Conservation (phyloP, 1,140 invertebrate species). For the Lepidurus packardi region DNA sequence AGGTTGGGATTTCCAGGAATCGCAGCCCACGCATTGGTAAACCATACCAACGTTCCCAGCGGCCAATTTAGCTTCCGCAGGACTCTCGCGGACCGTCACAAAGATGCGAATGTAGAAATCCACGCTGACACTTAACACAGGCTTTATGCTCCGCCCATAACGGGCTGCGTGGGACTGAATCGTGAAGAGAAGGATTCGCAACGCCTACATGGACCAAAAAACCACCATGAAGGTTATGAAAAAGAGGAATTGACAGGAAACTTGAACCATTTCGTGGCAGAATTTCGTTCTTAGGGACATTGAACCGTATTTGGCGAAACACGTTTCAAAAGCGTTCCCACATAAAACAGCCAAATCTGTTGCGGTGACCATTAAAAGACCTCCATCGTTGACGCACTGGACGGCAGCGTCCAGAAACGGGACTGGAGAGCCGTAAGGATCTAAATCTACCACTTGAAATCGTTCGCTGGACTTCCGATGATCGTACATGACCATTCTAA, state of each 20-base stretch:
- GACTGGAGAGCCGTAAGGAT: conserved; percentile 94
- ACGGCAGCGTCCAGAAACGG: conserved; percentile 90
- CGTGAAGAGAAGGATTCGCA: conserved; percentile 84
- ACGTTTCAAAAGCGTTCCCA: conserved; percentile 91
- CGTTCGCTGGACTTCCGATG: conserved; percentile 57
- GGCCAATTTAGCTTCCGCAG: conserved; percentile 74
- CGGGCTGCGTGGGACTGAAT: conserved; percentile 86
- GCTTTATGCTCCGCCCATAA: conserved; percentile 87
- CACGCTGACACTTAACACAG: conserved; percentile 82
- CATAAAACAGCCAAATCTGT: conserved; percentile 96
- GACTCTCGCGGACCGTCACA: conserved; percentile 73
- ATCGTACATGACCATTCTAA: conserved; percentile 76
- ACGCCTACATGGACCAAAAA: conserved; percentile 54
- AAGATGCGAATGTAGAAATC: conserved; percentile 98
- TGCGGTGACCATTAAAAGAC: conserved; percentile 86
- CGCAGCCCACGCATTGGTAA: conserved; percentile 84
- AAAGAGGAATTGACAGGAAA: conserved; percentile 13
- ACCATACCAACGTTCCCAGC: conserved; percentile 63
- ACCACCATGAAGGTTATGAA: not conserved
- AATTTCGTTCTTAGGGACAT: conserved; percentile 76
- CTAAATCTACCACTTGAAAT: conserved; percentile 89
- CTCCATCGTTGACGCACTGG: conserved; percentile 65
- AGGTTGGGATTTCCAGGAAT: conserved; percentile 67
- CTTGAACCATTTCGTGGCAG: conserved; percentile 88
- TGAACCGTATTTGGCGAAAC: conserved; percentile 89